Evolutionary conservation across 2,888 invertebrate genomes (phyloP).

Genomic region (Eubasilissa splendida): DNA sequence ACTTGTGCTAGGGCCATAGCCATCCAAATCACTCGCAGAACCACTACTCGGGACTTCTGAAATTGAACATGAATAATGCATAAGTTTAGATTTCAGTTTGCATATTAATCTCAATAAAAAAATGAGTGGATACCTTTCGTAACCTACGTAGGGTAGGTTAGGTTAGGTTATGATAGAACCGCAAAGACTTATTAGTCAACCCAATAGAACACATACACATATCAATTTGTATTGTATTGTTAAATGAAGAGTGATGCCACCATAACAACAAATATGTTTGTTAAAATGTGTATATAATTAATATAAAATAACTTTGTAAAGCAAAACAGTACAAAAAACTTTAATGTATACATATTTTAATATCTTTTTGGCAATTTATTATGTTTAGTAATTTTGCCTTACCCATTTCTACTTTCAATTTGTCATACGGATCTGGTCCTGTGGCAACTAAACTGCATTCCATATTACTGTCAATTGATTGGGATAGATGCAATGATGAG

Average conservation of each 20-base stretch:
- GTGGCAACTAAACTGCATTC: slow-evolving; percentile 64
- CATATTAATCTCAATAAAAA: too few species aligned
- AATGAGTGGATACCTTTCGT: too few species aligned
- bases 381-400: slow-evolving; percentile 53
- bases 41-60: slow-evolving; percentile 71
- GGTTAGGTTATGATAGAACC: background rate
- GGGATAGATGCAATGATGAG: slow-evolving; percentile 62
- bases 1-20: slow-evolving; percentile 74
- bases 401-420: slow-evolving; percentile 67
- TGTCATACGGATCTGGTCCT: slow-evolving; percentile 68
- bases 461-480: slow-evolving; percentile 58
- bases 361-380: too few species aligned
- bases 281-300: slow-evolving; percentile 1
- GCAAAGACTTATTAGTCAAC: too few species aligned
- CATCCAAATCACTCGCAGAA: slow-evolving; percentile 73
- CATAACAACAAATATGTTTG: background rate
- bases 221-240: too few species aligned
- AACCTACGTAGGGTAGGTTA: too few species aligned
- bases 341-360: too few species aligned
- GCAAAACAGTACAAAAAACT: too few species aligned
- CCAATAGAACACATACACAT: too few species aligned
- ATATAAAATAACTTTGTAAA: background rate
- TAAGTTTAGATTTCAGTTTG: too few species aligned
- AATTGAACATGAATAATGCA: slow-evolving; percentile 37
- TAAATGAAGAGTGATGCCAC: background rate